Evolutionary conservation across 2,888 invertebrate genomes (phyloP), one percentile per base, ranked within the genome.

Genomic region (Tupiocoris notatus): DNA sequence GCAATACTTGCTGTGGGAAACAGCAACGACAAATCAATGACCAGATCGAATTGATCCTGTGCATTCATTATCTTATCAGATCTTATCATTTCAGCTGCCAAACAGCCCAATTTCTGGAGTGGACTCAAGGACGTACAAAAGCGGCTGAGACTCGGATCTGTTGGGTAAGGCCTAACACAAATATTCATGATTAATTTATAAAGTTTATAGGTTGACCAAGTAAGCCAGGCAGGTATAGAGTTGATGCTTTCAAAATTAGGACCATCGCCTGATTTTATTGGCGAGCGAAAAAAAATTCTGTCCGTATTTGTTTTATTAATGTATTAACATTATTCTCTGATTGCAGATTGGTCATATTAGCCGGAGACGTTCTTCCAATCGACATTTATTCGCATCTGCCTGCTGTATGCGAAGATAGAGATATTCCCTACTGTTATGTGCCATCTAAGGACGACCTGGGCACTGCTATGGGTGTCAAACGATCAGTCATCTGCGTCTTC

Each of bases 351-450:
- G 92, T 94, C 0, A 86, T 98, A 16, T 92, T 98, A 83, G 96
- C 96, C 79, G 99, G 98, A 1, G 96, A 99, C 86, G 94, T 98
- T 12, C 92, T 93, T 56, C 99, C 99, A 0, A 89, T 99, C 70
- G 98, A 99, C 83, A 94, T 98, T 64, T 96, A 98, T 91, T 94
- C 95, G 81, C 99, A 99, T 84, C 86, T 99, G 82, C 98, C 99
- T 0, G 92, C 91, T 0, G 92, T 98, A 0, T 99, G 98, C 82
- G 99, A 99, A 84, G 95, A 97, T 79, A 92, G 92, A 82, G 89
- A 91, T 76, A 90, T 98, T 79, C 95, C 97, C 0, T 98, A 98
- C 83, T 91, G 93, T 79, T 98, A 93, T 83, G 92, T 92, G 0
- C 98, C 98, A 0, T 95, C 95, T 73, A 89, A 94, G 78, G 89